Conservation (phyloP, 2,797 vertebrate species). For the Enteromius radiatus region DNA sequence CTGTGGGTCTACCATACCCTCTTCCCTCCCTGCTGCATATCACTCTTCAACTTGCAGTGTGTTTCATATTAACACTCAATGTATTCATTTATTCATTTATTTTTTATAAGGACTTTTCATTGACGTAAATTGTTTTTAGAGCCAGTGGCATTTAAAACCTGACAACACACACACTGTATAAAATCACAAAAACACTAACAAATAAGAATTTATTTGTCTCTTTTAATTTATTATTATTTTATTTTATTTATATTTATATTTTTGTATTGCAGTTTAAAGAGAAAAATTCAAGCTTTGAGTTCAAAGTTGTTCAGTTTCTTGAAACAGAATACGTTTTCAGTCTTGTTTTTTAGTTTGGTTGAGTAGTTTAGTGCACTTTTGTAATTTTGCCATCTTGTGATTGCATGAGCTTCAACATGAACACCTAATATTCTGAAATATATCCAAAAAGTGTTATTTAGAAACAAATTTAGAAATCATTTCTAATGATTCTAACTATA, state of each 20-base stretch:
- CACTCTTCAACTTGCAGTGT: constrained; percentile 14
- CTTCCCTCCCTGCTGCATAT: constrained; percentile 3
- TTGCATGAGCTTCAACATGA: neutral
- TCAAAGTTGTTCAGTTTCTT: neutral
- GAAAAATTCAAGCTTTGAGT: neutral
- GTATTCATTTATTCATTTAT: neutral
- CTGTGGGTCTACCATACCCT: constrained; percentile 1
- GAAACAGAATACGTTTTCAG: neutral
- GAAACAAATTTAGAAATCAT: neutral
- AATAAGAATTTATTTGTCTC: neutral
- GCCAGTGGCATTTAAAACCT: neutral
- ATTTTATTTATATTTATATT: neutral
- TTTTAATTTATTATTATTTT: neutral
- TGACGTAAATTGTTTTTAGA: neutral
- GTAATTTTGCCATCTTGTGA: neutral
- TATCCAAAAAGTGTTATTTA: constrained; percentile 2
- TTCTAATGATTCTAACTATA: neutral
- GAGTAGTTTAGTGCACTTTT: neutral
- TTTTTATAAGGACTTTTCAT: neutral
- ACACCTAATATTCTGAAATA: neutral
- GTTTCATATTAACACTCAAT: constrained; percentile 10
- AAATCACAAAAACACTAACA: neutral
- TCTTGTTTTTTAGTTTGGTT: neutral
- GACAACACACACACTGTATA: neutral
- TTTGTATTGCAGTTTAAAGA: neutral